Conservation (phyloP, 1,140 invertebrate genomes). For the Brachionus sp. region DNA sequence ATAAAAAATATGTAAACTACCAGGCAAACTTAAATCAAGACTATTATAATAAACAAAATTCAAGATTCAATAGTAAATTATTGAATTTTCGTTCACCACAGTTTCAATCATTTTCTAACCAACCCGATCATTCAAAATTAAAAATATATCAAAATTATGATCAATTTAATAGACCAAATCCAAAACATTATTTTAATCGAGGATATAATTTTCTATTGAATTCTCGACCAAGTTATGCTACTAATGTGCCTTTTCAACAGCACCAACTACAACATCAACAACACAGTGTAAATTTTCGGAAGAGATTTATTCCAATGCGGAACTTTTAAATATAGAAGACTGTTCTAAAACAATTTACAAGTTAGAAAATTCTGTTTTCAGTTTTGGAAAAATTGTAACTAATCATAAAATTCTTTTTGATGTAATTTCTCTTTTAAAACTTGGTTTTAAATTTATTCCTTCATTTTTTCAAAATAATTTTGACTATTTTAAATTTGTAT, state of each 20-base stretch:
- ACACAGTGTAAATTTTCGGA: background rate
- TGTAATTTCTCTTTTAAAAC: slow-evolving; percentile 5
- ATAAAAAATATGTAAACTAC: too few species aligned
- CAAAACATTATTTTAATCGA: too few species aligned
- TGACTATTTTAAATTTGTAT: background rate
- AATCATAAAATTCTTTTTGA: background rate
- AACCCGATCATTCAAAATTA: too few species aligned
- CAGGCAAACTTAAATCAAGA: too few species aligned
- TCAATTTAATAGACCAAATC: too few species aligned
- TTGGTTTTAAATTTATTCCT: slow-evolving; percentile 13
- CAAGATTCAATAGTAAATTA: too few species aligned
- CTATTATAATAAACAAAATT: too few species aligned
- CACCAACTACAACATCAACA: background rate
- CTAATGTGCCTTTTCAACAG: background rate
- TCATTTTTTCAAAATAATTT: background rate
- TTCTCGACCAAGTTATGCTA: background rate
- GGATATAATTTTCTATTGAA: too few species aligned
- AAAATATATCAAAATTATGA: too few species aligned
- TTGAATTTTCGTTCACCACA: too few species aligned
- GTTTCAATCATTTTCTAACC: too few species aligned
- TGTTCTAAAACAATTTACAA: background rate
- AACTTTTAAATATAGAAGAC: background rate
- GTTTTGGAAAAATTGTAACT: background rate
- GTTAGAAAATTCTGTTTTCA: slow-evolving; percentile 2
- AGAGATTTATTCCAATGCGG: background rate